Evolutionary conservation across 1,140 invertebrate species (phyloP).

Genomic region (Tetragnatha versicolor): DNA sequence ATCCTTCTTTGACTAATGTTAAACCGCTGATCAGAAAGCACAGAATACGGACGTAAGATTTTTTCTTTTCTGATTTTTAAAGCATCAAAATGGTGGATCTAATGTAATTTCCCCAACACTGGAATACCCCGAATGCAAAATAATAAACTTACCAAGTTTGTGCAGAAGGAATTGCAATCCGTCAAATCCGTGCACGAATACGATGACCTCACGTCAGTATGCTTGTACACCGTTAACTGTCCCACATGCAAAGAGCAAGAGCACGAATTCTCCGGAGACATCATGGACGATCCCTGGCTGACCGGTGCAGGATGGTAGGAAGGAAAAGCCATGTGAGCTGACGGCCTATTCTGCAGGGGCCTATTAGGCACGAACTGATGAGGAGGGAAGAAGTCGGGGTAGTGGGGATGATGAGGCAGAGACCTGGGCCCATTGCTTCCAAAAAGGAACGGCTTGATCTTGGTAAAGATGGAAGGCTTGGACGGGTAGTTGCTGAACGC

Average conservation of each 20-base stretch:
- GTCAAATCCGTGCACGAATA: constrained; percentile 34
- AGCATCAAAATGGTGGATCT: no score
- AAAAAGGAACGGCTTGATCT: constrained; percentile 48
- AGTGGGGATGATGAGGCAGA: constrained; percentile 36
- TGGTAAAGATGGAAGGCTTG: constrained; percentile 18
- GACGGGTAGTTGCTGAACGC: not conserved
- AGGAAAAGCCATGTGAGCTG: not conserved
- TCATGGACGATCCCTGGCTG: not conserved
- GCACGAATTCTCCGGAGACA: constrained; percentile 27
- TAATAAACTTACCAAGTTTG: constrained; percentile 51
- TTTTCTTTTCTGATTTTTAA: no score
- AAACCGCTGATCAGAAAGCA: no score
- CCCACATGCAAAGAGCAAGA: constrained; percentile 47
- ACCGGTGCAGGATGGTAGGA: not conserved
- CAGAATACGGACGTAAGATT: no score
- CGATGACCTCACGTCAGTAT: constrained; percentile 45
- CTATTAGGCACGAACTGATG: constrained; percentile 37
- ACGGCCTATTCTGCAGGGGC: constrained; percentile 33
- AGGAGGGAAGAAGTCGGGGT: constrained; percentile 25
- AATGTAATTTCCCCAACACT: no score
- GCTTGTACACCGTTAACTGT: constrained; percentile 44
- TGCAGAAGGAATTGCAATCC: constrained; percentile 52
- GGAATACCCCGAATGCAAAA: no score
- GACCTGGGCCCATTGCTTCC: constrained; percentile 20
- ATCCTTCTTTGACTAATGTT: no score